Evolutionary conservation across 2,888 invertebrate genomes (phyloP).

Genomic region (Melanostoma mellinum): DNA sequence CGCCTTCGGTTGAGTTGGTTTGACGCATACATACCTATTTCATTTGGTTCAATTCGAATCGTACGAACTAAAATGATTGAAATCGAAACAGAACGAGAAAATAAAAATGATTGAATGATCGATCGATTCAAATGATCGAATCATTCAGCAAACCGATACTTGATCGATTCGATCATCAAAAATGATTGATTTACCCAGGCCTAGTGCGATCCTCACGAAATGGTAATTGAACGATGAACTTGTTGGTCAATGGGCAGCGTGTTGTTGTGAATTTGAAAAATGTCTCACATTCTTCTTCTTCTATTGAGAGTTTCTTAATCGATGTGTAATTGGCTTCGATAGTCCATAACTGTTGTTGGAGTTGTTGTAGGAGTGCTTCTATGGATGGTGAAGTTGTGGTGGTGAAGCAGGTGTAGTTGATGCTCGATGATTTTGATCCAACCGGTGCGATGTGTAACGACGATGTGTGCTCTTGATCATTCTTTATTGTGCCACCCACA

Average conservation of each 20-base stretch:
- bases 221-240: conserved; percentile 12
- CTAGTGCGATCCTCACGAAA: conserved; percentile 32
- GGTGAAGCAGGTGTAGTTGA: conserved; percentile 13
- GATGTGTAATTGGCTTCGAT: conserved; percentile 5
- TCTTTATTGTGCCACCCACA: conserved; percentile 44
- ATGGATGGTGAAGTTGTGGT: conserved; percentile 1
- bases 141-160: too few relatives aligned
- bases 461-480: conserved; percentile 1
- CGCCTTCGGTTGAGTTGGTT: too few relatives aligned
- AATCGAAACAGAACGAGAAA: too few relatives aligned
- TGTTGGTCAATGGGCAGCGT: conserved; percentile 19
- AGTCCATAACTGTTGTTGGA: conserved; percentile 4
- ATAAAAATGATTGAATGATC: too few relatives aligned
- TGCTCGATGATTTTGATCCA: conserved; percentile 11
- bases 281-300: conserved; percentile 20
- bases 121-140: too few relatives aligned
- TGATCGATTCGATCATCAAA: too few relatives aligned
- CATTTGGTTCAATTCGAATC: too few relatives aligned
- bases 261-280: conserved; percentile 15
- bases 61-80: too few relatives aligned
- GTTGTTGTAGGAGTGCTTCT: conserved; percentile 16
- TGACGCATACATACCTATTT: too few relatives aligned
- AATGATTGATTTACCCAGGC: too few relatives aligned
- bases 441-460: conserved; percentile 10
- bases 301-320: neutral